A percentile compares a stretch with the other conserved stretches of the same genome.
Conservation (phyloP, 1,140 invertebrate genomes). For the Procambarus virginalis region DNA sequence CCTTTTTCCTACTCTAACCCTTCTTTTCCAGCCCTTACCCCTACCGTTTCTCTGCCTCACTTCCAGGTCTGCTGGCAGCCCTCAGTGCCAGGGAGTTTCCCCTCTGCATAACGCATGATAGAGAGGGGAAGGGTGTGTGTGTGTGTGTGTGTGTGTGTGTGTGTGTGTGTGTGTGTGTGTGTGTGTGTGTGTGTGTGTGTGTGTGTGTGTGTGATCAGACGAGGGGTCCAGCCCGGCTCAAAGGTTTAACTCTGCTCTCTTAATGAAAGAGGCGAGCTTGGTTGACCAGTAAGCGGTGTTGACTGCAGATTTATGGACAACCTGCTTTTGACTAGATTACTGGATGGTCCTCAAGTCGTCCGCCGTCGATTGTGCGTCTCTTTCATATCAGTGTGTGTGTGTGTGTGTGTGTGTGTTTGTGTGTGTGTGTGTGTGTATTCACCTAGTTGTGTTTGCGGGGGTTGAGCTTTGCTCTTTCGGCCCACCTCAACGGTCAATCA, state of each 20-base stretch:
- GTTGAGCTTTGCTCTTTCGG: too few species aligned
- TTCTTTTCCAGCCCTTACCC: neutral
- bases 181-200: too few species aligned
- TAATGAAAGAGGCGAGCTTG: conserved; percentile 35
- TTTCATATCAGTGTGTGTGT: neutral
- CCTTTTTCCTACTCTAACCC: neutral
- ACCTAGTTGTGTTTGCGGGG: too few species aligned
- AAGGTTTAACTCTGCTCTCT: conserved; percentile 32
- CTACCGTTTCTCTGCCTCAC: neutral
- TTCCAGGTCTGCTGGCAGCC: neutral
- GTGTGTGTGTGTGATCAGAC: too few species aligned
- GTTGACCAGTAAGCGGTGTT: conserved; percentile 25
- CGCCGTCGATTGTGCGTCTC: neutral
- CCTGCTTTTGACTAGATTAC: conserved; percentile 7
- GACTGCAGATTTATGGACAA: neutral
- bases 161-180: too few species aligned
- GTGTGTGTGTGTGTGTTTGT: neutral
- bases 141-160: too few species aligned
- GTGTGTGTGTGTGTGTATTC: conserved; percentile 1
- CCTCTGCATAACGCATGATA: conserved; percentile 47
- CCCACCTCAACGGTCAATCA: too few species aligned
- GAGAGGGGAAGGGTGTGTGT: conserved; percentile 4
- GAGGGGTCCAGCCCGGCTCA: conserved; percentile 19
- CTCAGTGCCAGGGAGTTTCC: neutral
- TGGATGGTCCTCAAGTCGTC: neutral